Percentiles rank a stretch among this genome's conserved stretches.
These are phyloP conservation scores for Odontesthes bonariensis DNA, from an alignment of 2,113 vertebrate species.

Conservation along the genomic window DNA sequence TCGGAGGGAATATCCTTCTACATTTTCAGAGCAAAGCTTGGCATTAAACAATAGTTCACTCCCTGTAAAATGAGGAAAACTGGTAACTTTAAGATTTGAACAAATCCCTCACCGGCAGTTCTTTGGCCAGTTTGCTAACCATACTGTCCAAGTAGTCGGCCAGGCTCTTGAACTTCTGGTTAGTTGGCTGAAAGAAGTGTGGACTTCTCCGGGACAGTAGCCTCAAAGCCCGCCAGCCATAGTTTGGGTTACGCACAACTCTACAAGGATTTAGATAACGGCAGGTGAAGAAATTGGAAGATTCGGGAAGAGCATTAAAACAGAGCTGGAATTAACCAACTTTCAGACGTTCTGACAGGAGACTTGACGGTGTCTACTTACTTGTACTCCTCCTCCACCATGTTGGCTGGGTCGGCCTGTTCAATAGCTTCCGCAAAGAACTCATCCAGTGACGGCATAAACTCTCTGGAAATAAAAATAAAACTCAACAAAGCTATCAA, in stretches of 20 bases:
- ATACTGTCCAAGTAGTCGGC: slow-evolving; percentile 98
- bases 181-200: slow-evolving; percentile 98
- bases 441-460: slow-evolving; percentile 96
- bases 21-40: not conserved
- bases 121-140: slow-evolving; percentile 99
- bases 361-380: slow-evolving; percentile 72
- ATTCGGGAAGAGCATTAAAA: no score
- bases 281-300: not conserved
- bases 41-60: not conserved
- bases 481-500: not conserved
- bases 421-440: slow-evolving; percentile 99
- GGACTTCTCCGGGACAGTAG: slow-evolving; percentile 95
- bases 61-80: not conserved
- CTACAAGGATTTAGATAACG: slow-evolving; percentile 68
- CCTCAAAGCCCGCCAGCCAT: slow-evolving; percentile 95
- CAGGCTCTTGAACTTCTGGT: slow-evolving; percentile 98
- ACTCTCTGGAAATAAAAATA: slow-evolving; percentile 84
- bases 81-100: not conserved
- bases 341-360: not conserved
- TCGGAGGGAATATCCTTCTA: slow-evolving; percentile 95
- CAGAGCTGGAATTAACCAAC: not conserved
- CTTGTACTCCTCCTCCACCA: slow-evolving; percentile 99
- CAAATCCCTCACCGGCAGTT: slow-evolving; percentile 89
- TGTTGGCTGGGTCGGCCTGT: slow-evolving; percentile 96
- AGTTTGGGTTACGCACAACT: slow-evolving; percentile 97